Base-by-base conservation (phyloP, 2,888 invertebrate genomes). In the Adelphocoris suturalis region DNA sequence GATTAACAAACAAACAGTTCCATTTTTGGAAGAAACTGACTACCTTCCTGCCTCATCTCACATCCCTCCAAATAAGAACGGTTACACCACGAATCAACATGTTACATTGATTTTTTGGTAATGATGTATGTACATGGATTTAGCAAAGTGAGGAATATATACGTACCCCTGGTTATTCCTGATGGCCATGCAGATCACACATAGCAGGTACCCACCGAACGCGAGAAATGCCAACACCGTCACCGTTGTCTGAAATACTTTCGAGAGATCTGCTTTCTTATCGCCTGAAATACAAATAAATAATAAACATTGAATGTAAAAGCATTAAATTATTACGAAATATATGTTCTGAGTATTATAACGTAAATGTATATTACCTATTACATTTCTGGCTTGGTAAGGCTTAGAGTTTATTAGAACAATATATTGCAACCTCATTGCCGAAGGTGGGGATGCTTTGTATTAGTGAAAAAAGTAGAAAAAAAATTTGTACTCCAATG, bases 161-260 rank as follows among this genome's bases (percentile, higher is more conserved):
- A 68, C 68, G 7, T 0, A 68, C 68, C 85, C 86, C 37, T 76
- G 89, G 19, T 84, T 87, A 75, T 85, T 90, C 47, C 85, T 87
- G 14, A 91, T 23, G 0, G 91, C 90, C 48, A 96, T 96, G 46
- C 97, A 96, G 86, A 97, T 95, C 81, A 97, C 94, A 92, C 97
- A 97, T 0, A 97, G 93, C 27, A 97, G 93, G 92, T 97, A 97
- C 0, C 97, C 97, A 0, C 97, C 97, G 92, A 97, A 97, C 0
- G 97, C 97, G 11, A 97, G 93, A 93, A 97, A 97, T 0, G 97
- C 96, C 87, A 97, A 93, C 0, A 97, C 95, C 0, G 97, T 97
- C 13, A 97, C 95, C 0, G 97, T 96, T 91, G 96, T 94, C 91
- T 97, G 96, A 92, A 97, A 97, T 86, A 97, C 95, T 80, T 96